Percentiles rank a stretch among this genome's conserved stretches.
phyloP scores from a whole-genome alignment of 2,113 vertebrate species.

The Ariopsis seemanni region DNA sequence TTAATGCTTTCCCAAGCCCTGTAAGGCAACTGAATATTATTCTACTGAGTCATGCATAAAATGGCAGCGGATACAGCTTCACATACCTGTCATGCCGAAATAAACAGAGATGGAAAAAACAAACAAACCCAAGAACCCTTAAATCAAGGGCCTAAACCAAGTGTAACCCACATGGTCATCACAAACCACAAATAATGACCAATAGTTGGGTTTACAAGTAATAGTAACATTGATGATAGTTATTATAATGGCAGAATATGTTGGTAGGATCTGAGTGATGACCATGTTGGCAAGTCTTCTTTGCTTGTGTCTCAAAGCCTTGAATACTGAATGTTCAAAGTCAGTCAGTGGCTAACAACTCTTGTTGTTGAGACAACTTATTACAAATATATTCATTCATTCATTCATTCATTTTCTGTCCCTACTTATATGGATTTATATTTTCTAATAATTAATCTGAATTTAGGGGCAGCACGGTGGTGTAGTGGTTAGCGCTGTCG shows the following conservation, averaged over 20 bases:
- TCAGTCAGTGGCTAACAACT: conserved; percentile 8
- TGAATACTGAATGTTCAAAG: background rate
- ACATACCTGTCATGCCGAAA: background rate
- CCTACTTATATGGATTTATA: background rate
- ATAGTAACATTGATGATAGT: conserved; percentile 35
- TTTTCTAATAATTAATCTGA: background rate
- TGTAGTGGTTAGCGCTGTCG: too few relatives aligned
- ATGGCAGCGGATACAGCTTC: conserved; percentile 15
- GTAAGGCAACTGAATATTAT: background rate
- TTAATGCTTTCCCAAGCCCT: conserved; percentile 13
- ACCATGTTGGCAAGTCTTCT: conserved; percentile 15
- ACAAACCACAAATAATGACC: conserved; percentile 38
- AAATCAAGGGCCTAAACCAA: conserved; percentile 21
- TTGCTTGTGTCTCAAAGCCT: background rate
- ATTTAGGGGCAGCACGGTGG: too few relatives aligned
- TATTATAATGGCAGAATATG: conserved; percentile 32
- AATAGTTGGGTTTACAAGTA: conserved; percentile 34
- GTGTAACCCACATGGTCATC: conserved; percentile 23
- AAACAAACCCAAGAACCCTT: background rate
- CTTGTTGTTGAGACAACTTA: background rate
- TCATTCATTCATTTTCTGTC: background rate
- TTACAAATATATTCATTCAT: background rate
- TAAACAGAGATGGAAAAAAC: conserved; percentile 2
- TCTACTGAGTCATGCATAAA: conserved; percentile 17
- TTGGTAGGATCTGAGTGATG: conserved; percentile 10